Base-by-base conservation (phyloP, 2,888 invertebrate genomes). In the Acleris sparsana region DNA sequence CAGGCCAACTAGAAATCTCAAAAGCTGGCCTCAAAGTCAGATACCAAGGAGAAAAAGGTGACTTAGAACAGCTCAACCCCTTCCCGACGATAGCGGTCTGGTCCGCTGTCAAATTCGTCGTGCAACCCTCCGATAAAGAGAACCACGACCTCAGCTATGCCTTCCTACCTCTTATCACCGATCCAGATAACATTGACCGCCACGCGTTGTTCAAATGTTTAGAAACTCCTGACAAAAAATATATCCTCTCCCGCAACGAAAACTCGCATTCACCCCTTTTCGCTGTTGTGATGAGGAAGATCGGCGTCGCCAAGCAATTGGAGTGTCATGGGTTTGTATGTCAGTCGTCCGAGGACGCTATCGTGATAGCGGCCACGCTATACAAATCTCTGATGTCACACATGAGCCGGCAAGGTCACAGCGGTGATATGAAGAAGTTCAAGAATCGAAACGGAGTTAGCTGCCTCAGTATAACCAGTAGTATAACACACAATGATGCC, bases 281-380 rank as follows among this genome's bases (percentile, higher is more conserved):
- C 88, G 97, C 97, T 56, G 97, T 97, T 33, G 97, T 98, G 65
- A 97, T 97, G 97, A 94, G 97, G 76, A 95, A 95, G 80, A 94
- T 95, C 59, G 96, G 95, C 53, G 95, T 95, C 22, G 95, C 96
- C 2, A 96, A 96, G 80, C 94, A 96, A 74, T 89, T 97, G 70
- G 97, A 97, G 91, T 98, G 97, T 86, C 98, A 98, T 92, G 97
- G 96, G 53, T 98, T 97, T 88, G 96, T 97, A 75, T 98, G 97
- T 87, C 96, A 96, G 85, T 96, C 96, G 77, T 96, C 97, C 43
- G 97, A 97, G 89, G 97, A 98, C 86, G 97, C 98, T 70, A 96
- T 98, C 48, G 97, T 97, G 0, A 97, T 98, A 75, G 98, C 98
- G 16, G 97, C 97, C 55, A 97, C 97, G 70, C 93, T 98, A 73